Base-by-base conservation (phyloP, 1,140 invertebrate genomes). In the Drosophila ficusphila region DNA sequence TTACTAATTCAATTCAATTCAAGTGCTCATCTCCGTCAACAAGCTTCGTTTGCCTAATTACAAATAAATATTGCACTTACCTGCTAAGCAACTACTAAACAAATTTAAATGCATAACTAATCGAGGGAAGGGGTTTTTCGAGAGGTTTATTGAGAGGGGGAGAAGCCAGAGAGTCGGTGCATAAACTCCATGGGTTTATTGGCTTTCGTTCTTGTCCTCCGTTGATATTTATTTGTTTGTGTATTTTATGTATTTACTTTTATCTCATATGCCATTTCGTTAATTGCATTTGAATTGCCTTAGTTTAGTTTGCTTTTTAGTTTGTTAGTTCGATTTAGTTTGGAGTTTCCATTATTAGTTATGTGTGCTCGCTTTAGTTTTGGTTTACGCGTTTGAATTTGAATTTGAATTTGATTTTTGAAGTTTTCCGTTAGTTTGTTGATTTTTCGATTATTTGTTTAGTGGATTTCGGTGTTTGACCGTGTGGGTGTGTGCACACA, bases 81-180 rank as follows among this genome's bases (percentile, higher is more conserved):
- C 83, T 88, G 77, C 78, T 75, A 89, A 68, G 58, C 57, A 79
- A 70, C 33, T 68, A 82, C 62, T 61, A 64, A 86, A 85, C 36
- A 62, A 61, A 57, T 52, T 64, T 44, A 65, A 69, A 70, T 85
- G 53, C 46, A 67, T 46, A 65, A 68, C 76, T 86, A 73, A 81
- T 52, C 71, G 29, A 42, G 46, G 61, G 16, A n/a, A 29, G 12
- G 19, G 6, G 18, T 6, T 19, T 4, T 14, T 42, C 23, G 9
- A 69, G 42, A 21, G 48, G 27, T 36, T 3, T 12, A n/a, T n/a
- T n/a, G 27, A 29, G 14, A 34, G 16, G 9, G 36, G 53, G 62
- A 25, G 25, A 38, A 33, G 57, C 68, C 65, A 57, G 42, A 56
- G 41, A 71, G 70, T 71, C 68, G 64, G 25, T 56, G 29, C 48